Percentiles rank a stretch among this genome's conserved stretches.
These are phyloP conservation scores for Microcebus jonahi DNA, from an alignment of 2,113 vertebrate species.

Conservation along the genomic window DNA sequence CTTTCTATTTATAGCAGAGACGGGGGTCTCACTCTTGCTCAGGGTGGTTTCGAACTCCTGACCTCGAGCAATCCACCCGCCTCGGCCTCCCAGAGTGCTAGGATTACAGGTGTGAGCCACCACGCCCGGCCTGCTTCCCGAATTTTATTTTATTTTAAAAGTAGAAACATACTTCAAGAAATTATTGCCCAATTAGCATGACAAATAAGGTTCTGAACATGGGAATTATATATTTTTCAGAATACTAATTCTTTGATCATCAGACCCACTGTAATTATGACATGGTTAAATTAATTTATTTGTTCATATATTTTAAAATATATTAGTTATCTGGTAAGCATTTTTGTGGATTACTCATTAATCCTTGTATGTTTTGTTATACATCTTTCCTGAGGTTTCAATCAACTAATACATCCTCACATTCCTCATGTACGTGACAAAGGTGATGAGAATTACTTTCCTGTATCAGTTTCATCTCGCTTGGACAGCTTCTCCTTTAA, in stretches of 20 bases:
- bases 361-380: background rate
- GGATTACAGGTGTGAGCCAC: too few relatives aligned
- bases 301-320: constrained; percentile 15
- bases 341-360: background rate
- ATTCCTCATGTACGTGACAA: background rate
- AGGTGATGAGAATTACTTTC: background rate
- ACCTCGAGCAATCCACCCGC: too few relatives aligned
- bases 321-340: background rate
- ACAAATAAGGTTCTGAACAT: constrained; percentile 16
- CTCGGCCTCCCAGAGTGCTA: too few relatives aligned
- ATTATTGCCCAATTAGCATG: background rate
- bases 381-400: constrained; percentile 5
- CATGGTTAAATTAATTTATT: constrained; percentile 17
- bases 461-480: background rate
- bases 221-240: constrained; percentile 36
- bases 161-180: background rate
- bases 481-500: background rate
- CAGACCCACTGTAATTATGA: background rate
- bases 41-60: too few relatives aligned
- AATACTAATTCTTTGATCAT: constrained; percentile 14
- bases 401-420: background rate
- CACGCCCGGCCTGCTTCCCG: background rate
- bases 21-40: too few relatives aligned
- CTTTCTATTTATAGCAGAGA: too few relatives aligned
- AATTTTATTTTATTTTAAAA: constrained; percentile 57